Evolutionary conservation across 2,888 invertebrate genomes (phyloP).

Genomic region (Pristionchus japonicus): DNA sequence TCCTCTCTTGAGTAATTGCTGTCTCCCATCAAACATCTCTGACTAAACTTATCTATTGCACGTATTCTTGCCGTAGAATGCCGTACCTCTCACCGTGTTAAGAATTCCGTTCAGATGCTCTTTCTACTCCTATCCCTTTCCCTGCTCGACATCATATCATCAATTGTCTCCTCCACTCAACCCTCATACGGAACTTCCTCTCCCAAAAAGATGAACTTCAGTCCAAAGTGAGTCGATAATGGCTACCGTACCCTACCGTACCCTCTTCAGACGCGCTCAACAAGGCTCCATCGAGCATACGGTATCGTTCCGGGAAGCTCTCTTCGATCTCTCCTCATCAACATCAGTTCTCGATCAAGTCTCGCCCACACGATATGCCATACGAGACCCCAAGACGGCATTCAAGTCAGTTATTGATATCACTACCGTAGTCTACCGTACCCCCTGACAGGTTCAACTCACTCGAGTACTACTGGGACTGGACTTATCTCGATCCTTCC

Average conservation of each 20-base stretch:
- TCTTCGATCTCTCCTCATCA: slow-evolving; percentile 35
- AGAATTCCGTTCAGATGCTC: background rate
- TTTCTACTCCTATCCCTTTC: slow-evolving; percentile 4
- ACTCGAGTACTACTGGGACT: slow-evolving; percentile 43
- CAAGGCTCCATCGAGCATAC: slow-evolving; percentile 36
- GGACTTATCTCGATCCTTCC: slow-evolving; percentile 43
- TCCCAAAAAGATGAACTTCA: slow-evolving; percentile 22
- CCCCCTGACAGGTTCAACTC: background rate
- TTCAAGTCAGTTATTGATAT: slow-evolving; percentile 29
- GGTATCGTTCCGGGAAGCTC: slow-evolving; percentile 40
- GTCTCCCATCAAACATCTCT: background rate
- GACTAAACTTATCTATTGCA: too few species aligned
- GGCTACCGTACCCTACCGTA: background rate
- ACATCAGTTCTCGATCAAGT: slow-evolving; percentile 29
- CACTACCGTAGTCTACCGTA: background rate
- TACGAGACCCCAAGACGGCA: slow-evolving; percentile 28
- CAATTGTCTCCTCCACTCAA: background rate
- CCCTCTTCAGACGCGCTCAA: slow-evolving; percentile 25
- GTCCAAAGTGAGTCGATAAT: slow-evolving; percentile 40
- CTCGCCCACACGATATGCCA: background rate
- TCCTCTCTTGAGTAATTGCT: background rate
- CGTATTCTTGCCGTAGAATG: too few species aligned
- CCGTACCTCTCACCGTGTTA: too few species aligned
- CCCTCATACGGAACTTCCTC: background rate
- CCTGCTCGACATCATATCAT: background rate